These are phyloP conservation scores for Fragum sueziense DNA, from an alignment of 2,888 invertebrate genomes.

Conservation along the genomic window DNA sequence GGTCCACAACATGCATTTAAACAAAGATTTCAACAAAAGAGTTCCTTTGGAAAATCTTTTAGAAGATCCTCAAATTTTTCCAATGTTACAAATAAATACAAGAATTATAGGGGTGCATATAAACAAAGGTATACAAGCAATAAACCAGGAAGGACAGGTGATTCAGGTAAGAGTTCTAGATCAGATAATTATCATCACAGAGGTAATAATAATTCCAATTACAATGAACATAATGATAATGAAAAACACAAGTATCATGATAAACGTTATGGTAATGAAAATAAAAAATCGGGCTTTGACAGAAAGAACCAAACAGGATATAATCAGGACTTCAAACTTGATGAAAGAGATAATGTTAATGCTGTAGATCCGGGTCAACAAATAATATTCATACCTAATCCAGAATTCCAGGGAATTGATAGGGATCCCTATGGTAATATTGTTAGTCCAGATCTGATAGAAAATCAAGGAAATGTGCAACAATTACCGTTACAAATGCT, in stretches of 20 bases:
- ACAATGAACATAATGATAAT: not conserved
- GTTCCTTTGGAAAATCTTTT: too few relatives aligned
- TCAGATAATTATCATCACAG: not conserved
- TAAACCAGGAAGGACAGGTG: not conserved
- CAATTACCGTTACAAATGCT: constrained; percentile 29
- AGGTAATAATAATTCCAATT: not conserved
- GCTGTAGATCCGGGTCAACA: constrained; percentile 31
- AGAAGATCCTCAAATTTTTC: not conserved
- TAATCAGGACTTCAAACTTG: not conserved
- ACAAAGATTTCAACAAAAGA: too few relatives aligned
- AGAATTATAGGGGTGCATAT: not conserved
- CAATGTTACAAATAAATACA: not conserved
- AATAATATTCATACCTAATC: constrained; percentile 46
- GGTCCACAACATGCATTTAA: too few relatives aligned
- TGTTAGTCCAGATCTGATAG: constrained; percentile 20
- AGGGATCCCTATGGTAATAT: constrained; percentile 43
- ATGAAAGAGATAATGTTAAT: not conserved
- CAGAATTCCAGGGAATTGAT: constrained; percentile 22
- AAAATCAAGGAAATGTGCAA: constrained; percentile 7
- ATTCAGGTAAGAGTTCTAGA: not conserved
- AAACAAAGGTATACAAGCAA: not conserved
- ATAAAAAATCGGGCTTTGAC: not conserved
- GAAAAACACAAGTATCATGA: not conserved
- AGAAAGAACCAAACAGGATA: not conserved
- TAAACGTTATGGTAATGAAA: not conserved